Evolutionary conservation across 2,888 invertebrate species (phyloP).

Genomic region (Erebia ligea): DNA sequence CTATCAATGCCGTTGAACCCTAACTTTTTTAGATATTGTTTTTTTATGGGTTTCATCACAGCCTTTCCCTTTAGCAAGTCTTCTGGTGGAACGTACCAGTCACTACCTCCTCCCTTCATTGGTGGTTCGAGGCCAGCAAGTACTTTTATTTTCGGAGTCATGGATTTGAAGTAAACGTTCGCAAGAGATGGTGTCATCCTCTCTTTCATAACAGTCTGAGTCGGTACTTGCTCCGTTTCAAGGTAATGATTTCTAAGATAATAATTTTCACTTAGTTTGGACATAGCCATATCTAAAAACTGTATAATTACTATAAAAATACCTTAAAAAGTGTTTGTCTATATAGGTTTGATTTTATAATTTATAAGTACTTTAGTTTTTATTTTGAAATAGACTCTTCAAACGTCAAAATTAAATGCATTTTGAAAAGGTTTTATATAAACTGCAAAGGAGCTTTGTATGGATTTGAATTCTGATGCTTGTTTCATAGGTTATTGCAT

Average conservation of each 20-base stretch:
- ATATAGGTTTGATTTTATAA: no score
- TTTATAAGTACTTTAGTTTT: no score
- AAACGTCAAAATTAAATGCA: not conserved
- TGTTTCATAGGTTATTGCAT: no score
- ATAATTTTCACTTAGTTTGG: conserved; percentile 59
- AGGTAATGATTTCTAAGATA: conserved; percentile 66
- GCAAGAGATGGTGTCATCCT: conserved; percentile 67
- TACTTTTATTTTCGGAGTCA: conserved; percentile 61
- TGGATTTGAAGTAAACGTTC: conserved; percentile 68
- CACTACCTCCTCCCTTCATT: conserved; percentile 66
- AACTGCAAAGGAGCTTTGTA: no score
- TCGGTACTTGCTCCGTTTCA: conserved; percentile 65
- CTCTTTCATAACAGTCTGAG: conserved; percentile 63
- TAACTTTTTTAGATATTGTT: conserved; percentile 56
- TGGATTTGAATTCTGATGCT: no score
- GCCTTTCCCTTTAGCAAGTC: conserved; percentile 60
- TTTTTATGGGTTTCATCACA: conserved; percentile 62
- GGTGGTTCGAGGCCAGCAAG: conserved; percentile 70
- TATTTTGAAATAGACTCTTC: not conserved
- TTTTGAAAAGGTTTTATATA: not conserved
- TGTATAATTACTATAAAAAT: not conserved
- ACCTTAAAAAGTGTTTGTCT: not conserved
- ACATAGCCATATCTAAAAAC: conserved; percentile 25
- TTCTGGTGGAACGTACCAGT: conserved; percentile 68
- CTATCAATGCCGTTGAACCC: conserved; percentile 58